phyloP scores from a whole-genome alignment of 2,113 vertebrate species.

The Lepidothrix coronata region DNA sequence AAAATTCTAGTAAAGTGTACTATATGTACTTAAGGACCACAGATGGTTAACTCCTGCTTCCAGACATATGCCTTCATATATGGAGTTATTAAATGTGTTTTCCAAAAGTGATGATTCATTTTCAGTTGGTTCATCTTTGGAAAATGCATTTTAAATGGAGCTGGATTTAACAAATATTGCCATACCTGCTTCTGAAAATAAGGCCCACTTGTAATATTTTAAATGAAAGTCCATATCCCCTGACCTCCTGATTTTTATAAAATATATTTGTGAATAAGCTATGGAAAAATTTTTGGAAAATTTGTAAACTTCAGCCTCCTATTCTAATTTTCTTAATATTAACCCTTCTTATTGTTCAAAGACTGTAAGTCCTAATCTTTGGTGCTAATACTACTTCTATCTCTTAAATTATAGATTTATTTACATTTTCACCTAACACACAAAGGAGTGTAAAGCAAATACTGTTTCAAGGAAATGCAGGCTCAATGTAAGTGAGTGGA shows the following conservation, averaged over 20 bases:
- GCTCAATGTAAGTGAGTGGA: not conserved
- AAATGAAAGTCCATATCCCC: not conserved
- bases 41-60: not conserved
- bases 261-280: not conserved
- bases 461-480: not conserved
- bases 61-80: not conserved
- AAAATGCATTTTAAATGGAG: not conserved
- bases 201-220: not conserved
- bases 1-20: not conserved
- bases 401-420: not conserved
- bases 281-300: not conserved
- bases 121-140: not conserved
- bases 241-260: not conserved
- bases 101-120: not conserved
- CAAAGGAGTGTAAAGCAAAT: not conserved
- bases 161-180: not conserved
- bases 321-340: not conserved
- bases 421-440: not conserved
- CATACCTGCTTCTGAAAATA: not conserved
- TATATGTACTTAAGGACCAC: not conserved
- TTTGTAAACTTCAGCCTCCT: not conserved
- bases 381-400: not conserved
- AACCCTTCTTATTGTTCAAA: not conserved
- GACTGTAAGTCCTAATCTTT: not conserved
- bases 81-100: not conserved